Evolutionary conservation across 2,113 vertebrate genomes (phyloP).

Genomic region (Vidua chalybeata): DNA sequence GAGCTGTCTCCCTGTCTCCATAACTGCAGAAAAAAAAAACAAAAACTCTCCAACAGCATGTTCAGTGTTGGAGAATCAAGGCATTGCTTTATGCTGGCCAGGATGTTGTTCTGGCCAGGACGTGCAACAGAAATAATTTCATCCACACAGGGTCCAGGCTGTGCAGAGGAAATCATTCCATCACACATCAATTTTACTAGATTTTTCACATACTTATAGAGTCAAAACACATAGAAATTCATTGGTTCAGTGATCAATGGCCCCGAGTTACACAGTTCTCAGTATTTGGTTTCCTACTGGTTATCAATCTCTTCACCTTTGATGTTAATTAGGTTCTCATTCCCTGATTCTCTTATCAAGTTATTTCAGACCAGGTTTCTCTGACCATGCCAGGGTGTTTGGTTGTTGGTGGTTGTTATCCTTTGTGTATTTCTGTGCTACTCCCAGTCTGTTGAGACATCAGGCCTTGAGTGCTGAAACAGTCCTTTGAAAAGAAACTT

Average conservation of each 20-base stretch:
- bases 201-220: background rate
- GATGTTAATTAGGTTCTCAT: background rate
- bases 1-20: background rate
- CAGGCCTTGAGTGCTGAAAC: background rate
- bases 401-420: no score
- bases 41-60: background rate
- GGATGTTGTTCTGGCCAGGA: background rate
- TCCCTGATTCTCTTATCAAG: background rate
- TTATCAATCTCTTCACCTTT: fast-evolving
- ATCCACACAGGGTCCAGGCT: background rate
- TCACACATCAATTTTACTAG: background rate
- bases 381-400: background rate
- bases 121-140: background rate
- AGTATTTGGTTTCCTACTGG: background rate
- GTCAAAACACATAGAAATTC: background rate
- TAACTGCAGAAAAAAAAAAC: background rate
- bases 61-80: background rate
- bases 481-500: background rate
- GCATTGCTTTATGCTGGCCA: background rate
- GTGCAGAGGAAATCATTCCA: background rate
- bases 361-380: background rate
- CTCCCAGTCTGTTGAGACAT: background rate
- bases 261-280: background rate
- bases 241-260: background rate
- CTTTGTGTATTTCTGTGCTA: background rate